A percentile compares a stretch with the other conserved stretches of the same genome.
phyloP scores from a whole-genome alignment of 1,140 invertebrate genomes.

The Reticulitermes speratus region DNA sequence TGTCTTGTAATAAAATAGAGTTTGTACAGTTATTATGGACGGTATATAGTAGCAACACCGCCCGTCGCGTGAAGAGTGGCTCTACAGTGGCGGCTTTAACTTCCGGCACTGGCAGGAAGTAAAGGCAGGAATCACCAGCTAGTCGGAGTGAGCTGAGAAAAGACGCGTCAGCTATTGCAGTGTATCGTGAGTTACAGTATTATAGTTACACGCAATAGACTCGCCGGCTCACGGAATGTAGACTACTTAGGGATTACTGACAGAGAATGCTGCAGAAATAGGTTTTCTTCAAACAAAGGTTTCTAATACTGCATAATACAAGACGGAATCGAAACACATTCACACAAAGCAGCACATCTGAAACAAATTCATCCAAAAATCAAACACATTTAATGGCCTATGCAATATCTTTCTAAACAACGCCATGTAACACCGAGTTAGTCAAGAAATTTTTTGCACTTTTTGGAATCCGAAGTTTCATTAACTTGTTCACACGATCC shows the following conservation, averaged over 20 bases:
- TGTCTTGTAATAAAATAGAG: neutral
- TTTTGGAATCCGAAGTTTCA: too few relatives aligned
- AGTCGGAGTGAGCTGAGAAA: neutral
- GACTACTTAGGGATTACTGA: neutral
- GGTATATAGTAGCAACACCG: neutral
- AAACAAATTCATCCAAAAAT: neutral
- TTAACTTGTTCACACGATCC: too few relatives aligned
- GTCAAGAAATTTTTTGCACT: too few relatives aligned
- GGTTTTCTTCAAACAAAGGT: neutral
- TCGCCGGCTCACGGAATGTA: neutral
- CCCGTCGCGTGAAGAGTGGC: neutral
- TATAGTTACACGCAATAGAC: neutral
- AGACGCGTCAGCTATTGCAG: neutral
- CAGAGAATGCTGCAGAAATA: neutral
- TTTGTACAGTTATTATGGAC: neutral
- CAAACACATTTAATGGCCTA: neutral
- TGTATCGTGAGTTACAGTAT: conserved; percentile 2
- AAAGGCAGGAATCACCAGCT: neutral
- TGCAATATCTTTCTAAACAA: neutral
- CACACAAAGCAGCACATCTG: neutral
- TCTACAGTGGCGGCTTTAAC: neutral
- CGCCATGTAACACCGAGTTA: too few relatives aligned
- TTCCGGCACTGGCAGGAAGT: neutral
- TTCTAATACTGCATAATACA: neutral
- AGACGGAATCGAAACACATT: neutral